phyloP scores from a whole-genome alignment of 1,140 invertebrate species.

The Microplitis mediator region DNA sequence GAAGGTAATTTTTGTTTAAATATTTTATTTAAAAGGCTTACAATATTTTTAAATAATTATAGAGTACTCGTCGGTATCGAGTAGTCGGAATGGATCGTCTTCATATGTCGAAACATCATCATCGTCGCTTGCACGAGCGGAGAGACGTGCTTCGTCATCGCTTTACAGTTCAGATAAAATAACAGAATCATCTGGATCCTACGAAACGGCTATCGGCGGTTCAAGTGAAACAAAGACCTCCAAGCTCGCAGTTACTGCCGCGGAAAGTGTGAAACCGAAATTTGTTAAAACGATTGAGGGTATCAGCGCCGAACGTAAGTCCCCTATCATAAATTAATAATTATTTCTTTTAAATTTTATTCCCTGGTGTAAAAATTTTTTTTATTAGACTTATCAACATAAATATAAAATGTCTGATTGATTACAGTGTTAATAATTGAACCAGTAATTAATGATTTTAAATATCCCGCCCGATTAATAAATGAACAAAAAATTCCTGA shows the following conservation, averaged over 20 bases:
- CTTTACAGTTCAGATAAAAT: constrained; percentile 52
- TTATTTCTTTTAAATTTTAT: background rate
- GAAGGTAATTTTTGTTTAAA: constrained; percentile 59
- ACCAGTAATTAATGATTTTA: background rate
- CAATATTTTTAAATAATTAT: constrained; percentile 32
- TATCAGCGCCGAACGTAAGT: constrained; percentile 79
- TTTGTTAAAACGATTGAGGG: constrained; percentile 78
- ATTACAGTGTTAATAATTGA: background rate
- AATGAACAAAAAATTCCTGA: background rate
- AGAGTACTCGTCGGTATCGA: constrained; percentile 66
- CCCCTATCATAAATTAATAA: constrained; percentile 35
- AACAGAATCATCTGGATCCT: constrained; percentile 53
- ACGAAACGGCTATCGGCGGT: constrained; percentile 53
- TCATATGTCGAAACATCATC: constrained; percentile 62
- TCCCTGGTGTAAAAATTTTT: background rate
- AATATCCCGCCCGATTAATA: background rate
- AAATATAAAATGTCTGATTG: background rate
- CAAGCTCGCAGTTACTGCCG: constrained; percentile 48
- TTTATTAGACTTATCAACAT: background rate
- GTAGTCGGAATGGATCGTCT: constrained; percentile 58
- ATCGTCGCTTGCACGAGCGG: constrained; percentile 52
- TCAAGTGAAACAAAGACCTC: constrained; percentile 44
- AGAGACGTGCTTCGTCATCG: constrained; percentile 45
- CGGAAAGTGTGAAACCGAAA: constrained; percentile 67
- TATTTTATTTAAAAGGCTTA: background rate